Evolutionary conservation across 64 coral and sea anemone genomes (phyloP).

Genomic region (Montipora foliosa): DNA sequence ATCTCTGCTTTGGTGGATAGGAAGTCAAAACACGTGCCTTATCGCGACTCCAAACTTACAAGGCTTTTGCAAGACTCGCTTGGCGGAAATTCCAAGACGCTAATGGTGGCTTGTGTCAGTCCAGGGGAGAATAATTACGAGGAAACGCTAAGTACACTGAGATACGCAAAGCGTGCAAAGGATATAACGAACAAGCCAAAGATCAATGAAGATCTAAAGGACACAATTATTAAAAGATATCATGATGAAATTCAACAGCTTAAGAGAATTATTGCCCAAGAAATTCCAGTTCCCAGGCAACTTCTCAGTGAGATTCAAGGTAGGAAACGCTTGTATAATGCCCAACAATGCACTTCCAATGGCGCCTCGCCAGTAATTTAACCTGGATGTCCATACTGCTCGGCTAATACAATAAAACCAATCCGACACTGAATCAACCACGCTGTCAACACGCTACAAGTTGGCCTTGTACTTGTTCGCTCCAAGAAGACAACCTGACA

Average conservation of each 20-base stretch:
- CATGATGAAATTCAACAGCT: constrained; percentile 90
- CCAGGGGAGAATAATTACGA: constrained; percentile 94
- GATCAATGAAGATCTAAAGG: constrained; percentile 95
- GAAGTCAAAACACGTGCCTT: constrained; percentile 83
- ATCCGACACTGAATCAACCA: too few relatives aligned
- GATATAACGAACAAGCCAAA: constrained; percentile 92
- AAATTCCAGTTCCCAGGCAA: constrained; percentile 70
- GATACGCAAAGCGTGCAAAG: constrained; percentile 93
- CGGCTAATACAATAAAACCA: too few relatives aligned
- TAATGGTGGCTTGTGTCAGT: constrained; percentile 96
- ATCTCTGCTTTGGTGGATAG: constrained; percentile 90
- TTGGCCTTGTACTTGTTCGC: too few relatives aligned
- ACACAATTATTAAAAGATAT: constrained; percentile 89
- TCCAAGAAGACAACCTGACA: too few relatives aligned
- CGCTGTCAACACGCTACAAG: too few relatives aligned
- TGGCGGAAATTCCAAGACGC: constrained; percentile 86
- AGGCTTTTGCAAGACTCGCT: constrained; percentile 89
- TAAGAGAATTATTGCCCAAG: constrained; percentile 81
- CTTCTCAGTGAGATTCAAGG: constrained; percentile 63
- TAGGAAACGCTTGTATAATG: neutral
- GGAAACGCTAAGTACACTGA: constrained; percentile 87
- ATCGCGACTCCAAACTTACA: constrained; percentile 96
- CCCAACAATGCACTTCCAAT: neutral
- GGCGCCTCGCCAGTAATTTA: neutral
- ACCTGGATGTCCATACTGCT: too few relatives aligned